Base-by-base conservation (phyloP, 2,888 invertebrate species). In the Drosophila prostipennis region DNA sequence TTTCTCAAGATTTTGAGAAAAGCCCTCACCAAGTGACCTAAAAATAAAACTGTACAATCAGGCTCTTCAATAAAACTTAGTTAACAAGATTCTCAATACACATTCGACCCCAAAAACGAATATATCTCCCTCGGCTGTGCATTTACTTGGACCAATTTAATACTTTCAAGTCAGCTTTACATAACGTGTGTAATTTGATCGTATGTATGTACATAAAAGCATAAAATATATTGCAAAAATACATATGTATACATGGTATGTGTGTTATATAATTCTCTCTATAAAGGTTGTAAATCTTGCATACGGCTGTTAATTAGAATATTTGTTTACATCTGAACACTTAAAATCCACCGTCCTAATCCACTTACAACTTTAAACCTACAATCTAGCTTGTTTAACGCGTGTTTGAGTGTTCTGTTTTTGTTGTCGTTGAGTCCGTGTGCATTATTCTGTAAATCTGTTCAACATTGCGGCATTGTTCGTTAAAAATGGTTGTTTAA, bases 141-240 rank as follows among this genome's bases (percentile, higher is more conserved):
- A 64, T 63, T 78, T 71, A 76, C 70, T 80, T 84, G 75, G 87
- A 82, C 85, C 84, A 73, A 80, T 71, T 72, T 80, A 81, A 81
- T 81, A 86, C 80, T 76, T 78, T 72, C 46, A 59, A 64, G 69
- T 87, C 74, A 65, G 65, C 73, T 83, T 52, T 54, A 69, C 46
- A 54, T 73, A 78, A 67, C 52, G 52, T 58, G 69, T 49, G 59
- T 64, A 73, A 75, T 77, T 80, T 75, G 70, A 77, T 77, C 60
- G 26, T 76, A 74, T 79, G 53, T 59, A 59, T 69, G 45, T 65
- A 71, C 57, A 54, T 83, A 81, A 83, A 78, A 76, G 81, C 84
- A 86, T 78, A 83, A 81, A 80, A 84, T 78, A 82, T 80, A 78
- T 86, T 80, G 80, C 83, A 80, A 80, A 80, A 80, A 80, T 85